Conservation (phyloP, 2,888 invertebrate genomes). For the Adineta ricciae region DNA sequence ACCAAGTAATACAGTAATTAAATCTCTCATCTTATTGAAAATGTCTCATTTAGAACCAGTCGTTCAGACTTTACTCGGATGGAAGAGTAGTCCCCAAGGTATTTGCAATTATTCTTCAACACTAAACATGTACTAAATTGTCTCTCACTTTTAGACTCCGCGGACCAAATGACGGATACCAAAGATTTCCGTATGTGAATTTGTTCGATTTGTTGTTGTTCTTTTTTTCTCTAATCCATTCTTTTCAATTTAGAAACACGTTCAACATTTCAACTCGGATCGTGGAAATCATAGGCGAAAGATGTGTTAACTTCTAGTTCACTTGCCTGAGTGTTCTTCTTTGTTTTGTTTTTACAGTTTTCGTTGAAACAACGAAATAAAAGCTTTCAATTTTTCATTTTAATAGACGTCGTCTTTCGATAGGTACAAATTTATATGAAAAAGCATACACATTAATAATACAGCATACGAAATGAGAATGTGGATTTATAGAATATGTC, state of each 20-base stretch:
- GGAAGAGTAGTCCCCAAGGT: background rate
- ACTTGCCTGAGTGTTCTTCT: background rate
- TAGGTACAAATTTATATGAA: background rate
- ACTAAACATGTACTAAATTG: background rate
- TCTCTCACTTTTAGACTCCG: background rate
- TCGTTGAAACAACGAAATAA: background rate
- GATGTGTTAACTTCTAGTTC: background rate
- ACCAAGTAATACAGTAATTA: too few relatives aligned
- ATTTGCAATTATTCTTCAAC: background rate
- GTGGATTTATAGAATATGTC: background rate
- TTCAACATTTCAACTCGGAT: background rate
- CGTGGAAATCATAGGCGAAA: background rate
- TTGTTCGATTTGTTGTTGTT: too few relatives aligned
- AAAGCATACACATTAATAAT: background rate
- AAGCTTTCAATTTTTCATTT: background rate
- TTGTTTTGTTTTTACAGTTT: background rate
- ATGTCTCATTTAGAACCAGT: too few relatives aligned
- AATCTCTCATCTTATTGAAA: too few relatives aligned
- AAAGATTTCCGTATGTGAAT: background rate
- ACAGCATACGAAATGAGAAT: background rate
- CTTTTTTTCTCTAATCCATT: background rate
- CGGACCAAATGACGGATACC: background rate
- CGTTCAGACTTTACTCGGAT: background rate
- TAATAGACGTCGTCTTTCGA: too few relatives aligned
- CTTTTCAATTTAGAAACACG: background rate